These are phyloP conservation scores for Hormaphis cornu DNA, from an alignment of 1,140 invertebrate species.

Conservation along the genomic window DNA sequence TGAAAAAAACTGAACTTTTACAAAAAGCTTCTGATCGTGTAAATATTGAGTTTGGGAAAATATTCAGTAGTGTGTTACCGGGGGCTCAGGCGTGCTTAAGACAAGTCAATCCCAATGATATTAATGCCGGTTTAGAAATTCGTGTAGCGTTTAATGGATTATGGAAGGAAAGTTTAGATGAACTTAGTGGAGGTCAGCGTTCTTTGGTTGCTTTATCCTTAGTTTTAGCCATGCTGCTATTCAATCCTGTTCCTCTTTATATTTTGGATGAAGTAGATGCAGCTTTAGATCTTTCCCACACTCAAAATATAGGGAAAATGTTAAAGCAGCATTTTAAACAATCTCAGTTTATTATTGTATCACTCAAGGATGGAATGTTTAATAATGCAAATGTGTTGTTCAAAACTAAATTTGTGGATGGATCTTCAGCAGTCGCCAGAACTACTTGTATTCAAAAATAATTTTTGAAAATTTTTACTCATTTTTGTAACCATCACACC, in stretches of 20 bases:
- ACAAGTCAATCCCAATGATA: slow-evolving; percentile 61
- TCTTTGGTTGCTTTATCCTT: slow-evolving; percentile 94
- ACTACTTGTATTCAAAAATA: slow-evolving; percentile 40
- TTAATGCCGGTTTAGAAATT: slow-evolving; percentile 82
- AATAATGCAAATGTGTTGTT: slow-evolving; percentile 98
- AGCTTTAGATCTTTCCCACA: slow-evolving; percentile 94
- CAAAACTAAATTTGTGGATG: slow-evolving; percentile 89
- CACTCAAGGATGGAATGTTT: slow-evolving; percentile 98
- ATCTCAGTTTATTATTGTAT: slow-evolving; percentile 98
- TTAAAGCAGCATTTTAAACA: slow-evolving; percentile 85
- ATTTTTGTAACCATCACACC: too few relatives aligned
- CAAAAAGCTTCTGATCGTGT: slow-evolving; percentile 70
- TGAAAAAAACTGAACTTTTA: slow-evolving; percentile 76
- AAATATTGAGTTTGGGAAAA: slow-evolving; percentile 89
- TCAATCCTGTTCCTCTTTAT: slow-evolving; percentile 96
- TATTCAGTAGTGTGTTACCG: slow-evolving; percentile 84
- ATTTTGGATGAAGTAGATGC: slow-evolving; percentile 99
- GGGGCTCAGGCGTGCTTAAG: slow-evolving; percentile 77
- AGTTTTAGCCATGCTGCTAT: slow-evolving; percentile 90
- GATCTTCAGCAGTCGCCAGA: slow-evolving; percentile 79
- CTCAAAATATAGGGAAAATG: slow-evolving; percentile 97
- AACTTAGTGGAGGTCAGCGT: slow-evolving; percentile 92
- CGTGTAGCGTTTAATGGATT: slow-evolving; percentile 79
- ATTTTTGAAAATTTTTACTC: background rate
- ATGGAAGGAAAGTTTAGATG: slow-evolving; percentile 93